These are phyloP conservation scores for Carlito syrichta DNA, from an alignment of 2,113 vertebrate species.

Conservation along the genomic window DNA sequence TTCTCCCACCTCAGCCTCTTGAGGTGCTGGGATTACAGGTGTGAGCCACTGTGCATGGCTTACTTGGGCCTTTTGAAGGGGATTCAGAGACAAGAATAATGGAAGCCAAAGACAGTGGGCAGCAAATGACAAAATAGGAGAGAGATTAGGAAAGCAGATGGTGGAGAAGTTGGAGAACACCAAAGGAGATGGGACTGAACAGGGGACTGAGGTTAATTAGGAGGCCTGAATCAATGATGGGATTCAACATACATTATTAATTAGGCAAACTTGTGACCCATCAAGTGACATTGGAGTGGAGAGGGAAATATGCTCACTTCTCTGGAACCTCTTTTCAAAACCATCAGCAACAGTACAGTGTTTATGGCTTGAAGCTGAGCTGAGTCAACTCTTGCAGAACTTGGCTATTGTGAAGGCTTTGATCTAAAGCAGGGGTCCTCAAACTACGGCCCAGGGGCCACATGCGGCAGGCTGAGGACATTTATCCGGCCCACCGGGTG, in stretches of 20 bases:
- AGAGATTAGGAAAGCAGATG: not conserved
- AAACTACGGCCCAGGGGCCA: too few species aligned
- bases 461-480: too few species aligned
- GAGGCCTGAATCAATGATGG: not conserved
- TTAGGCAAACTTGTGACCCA: not conserved
- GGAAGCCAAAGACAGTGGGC: too few species aligned
- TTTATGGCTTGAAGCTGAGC: not conserved
- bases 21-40: too few species aligned
- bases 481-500: too few species aligned
- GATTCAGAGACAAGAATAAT: not conserved
- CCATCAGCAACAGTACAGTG: not conserved
- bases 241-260: not conserved
- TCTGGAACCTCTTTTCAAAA: not conserved
- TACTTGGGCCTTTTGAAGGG: not conserved
- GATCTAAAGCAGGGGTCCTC: too few species aligned
- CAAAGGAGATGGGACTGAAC: not conserved
- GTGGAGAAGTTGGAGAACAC: not conserved
- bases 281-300: not conserved
- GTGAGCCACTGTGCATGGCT: too few species aligned
- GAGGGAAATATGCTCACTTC: not conserved
- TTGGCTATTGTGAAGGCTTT: too few species aligned
- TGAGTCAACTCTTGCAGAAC: not conserved
- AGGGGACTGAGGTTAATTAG: not conserved
- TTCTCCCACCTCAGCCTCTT: too few species aligned
- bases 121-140: not conserved